Conservation (phyloP, 2,113 vertebrate genomes). For the Ceyx cyanopectus region DNA sequence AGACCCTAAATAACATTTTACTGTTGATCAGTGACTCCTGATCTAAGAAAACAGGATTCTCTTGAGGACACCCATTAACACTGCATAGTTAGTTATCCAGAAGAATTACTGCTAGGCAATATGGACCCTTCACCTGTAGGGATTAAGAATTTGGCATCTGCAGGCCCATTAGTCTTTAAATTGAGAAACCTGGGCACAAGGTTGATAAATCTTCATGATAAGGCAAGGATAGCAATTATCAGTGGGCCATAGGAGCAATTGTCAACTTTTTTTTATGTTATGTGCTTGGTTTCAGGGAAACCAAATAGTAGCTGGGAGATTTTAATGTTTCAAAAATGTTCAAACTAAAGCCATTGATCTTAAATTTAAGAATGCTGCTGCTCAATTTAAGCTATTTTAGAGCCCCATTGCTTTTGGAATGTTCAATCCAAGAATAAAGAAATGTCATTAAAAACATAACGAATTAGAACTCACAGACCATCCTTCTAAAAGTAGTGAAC, state of each 20-base stretch:
- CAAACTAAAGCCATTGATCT: neutral
- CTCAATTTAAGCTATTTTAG: slow-evolving; percentile 33
- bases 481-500: slow-evolving; percentile 2
- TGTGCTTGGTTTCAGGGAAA: neutral
- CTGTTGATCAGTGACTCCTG: neutral
- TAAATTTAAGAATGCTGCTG: neutral
- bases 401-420: slow-evolving; percentile 4
- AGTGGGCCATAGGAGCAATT: neutral
- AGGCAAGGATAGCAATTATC: neutral
- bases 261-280: neutral
- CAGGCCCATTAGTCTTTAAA: neutral
- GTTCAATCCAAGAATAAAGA: neutral
- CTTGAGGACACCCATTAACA: neutral
- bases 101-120: neutral
- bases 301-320: neutral
- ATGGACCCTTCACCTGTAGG: neutral
- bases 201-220: neutral
- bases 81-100: neutral
- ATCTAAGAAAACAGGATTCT: slow-evolving; percentile 20
- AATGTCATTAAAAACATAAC: neutral
- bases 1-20: slow-evolving; percentile 32
- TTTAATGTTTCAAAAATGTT: slow-evolving; percentile 8
- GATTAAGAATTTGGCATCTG: neutral
- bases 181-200: neutral
- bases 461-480: neutral